Evolutionary conservation across 2,797 vertebrate genomes (phyloP).

Genomic region (Gouania willdenowi): DNA sequence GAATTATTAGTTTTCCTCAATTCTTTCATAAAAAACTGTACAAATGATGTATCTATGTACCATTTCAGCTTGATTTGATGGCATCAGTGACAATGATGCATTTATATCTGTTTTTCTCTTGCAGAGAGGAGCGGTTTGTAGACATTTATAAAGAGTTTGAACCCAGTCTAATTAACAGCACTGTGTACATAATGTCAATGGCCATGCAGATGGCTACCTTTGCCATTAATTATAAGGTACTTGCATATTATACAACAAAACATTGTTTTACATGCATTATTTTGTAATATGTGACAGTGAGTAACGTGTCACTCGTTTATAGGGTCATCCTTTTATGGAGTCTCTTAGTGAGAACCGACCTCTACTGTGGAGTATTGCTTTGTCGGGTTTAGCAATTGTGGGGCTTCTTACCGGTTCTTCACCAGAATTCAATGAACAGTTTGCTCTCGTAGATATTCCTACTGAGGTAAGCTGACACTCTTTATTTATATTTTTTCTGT

Average conservation of each 20-base stretch:
- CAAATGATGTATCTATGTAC: too few species aligned
- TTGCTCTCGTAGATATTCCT: slow-evolving; percentile 93
- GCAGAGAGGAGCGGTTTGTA: slow-evolving; percentile 85
- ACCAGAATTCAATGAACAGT: slow-evolving; percentile 93
- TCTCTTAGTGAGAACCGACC: slow-evolving; percentile 91
- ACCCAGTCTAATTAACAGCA: slow-evolving; percentile 96
- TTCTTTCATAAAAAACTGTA: too few species aligned
- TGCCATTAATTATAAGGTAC: slow-evolving; percentile 98
- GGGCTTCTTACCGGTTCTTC: slow-evolving; percentile 88
- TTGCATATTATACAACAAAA: not conserved
- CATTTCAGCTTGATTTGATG: too few species aligned
- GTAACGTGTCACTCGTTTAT: not conserved
- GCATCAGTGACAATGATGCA: too few species aligned
- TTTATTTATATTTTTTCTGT: not conserved
- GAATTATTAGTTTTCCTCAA: too few species aligned
- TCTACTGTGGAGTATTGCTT: slow-evolving; percentile 88
- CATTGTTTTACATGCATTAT: too few species aligned
- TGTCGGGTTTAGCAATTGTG: slow-evolving; percentile 86
- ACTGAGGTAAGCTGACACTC: slow-evolving; percentile 77
- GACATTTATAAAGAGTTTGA: slow-evolving; percentile 96
- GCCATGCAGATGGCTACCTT: slow-evolving; percentile 99
- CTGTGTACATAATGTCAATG: slow-evolving; percentile 98
- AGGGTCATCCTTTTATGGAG: slow-evolving; percentile 98
- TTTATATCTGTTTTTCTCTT: slow-evolving; percentile 20
- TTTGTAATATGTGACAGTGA: not conserved